Evolutionary conservation across 30 jellyfish, hydroid and myxozoan species (phyloP).

Genomic region (Cassiopea xamachana): DNA sequence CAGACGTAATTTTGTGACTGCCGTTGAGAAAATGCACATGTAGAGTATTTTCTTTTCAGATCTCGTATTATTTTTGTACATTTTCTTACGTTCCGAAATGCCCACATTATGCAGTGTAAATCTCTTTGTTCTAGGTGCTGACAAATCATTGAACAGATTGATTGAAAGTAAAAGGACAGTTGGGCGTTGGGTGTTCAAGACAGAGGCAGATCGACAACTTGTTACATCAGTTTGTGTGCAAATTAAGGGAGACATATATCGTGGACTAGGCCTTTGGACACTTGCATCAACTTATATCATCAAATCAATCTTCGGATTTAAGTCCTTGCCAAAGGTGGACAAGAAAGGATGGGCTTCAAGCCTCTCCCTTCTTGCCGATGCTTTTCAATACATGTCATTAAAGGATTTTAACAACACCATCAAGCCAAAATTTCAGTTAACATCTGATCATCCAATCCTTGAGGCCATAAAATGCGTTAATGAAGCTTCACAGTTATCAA

Average conservation of each 20-base stretch:
- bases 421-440: slow-evolving; percentile 1
- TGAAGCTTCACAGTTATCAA: slow-evolving; percentile 67
- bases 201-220: slow-evolving; percentile 27
- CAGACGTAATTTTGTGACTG: no score
- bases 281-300: slow-evolving; percentile 36
- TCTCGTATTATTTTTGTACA: no score
- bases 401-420: slow-evolving; percentile 27
- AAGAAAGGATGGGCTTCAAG: slow-evolving; percentile 72
- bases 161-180: slow-evolving; percentile 10
- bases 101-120: not conserved
- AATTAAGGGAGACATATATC: slow-evolving; percentile 56
- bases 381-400: slow-evolving; percentile 63
- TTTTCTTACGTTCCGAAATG: no score
- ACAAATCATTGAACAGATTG: slow-evolving; percentile 16
- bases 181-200: slow-evolving; percentile 50
- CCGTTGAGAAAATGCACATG: no score
- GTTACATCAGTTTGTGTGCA: slow-evolving; percentile 60
- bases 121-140: slow-evolving; percentile 42
- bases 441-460: slow-evolving; percentile 46
- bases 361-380: slow-evolving; percentile 63
- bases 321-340: slow-evolving; percentile 51
- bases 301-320: slow-evolving; percentile 51
- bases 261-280: slow-evolving; percentile 69
- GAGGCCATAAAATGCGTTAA: slow-evolving; percentile 70
- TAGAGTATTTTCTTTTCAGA: no score